A percentile compares a stretch with the other conserved stretches of the same genome.
phyloP scores from a whole-genome alignment of 2,113 vertebrate species.

The Neodon shergylaensis region DNA sequence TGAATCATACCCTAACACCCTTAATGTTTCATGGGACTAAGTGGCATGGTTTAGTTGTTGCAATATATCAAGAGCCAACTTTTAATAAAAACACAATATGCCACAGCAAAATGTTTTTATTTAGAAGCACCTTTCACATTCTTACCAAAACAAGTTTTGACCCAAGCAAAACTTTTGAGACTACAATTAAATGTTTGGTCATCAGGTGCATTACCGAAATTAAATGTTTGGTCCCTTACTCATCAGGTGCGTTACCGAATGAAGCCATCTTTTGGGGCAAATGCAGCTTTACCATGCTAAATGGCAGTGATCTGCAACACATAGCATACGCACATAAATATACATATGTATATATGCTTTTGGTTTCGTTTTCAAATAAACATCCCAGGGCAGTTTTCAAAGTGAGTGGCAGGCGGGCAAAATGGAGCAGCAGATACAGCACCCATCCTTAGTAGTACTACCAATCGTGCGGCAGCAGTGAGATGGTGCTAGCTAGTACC shows the following conservation, averaged over 20 bases:
- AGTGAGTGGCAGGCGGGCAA: not conserved
- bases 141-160: not conserved
- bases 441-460: not conserved
- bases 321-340: not conserved
- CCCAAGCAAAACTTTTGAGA: constrained; percentile 12
- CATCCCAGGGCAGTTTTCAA: not conserved
- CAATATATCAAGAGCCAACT: not conserved
- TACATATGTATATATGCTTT: not conserved
- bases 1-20: not conserved
- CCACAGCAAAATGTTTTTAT: not conserved
- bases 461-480: not conserved
- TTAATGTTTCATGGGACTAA: not conserved
- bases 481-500: not conserved
- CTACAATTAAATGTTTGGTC: not conserved
- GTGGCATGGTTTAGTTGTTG: not conserved
- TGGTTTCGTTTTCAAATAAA: not conserved
- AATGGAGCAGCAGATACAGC: not conserved
- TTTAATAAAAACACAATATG: constrained; percentile 43
- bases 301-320: not conserved
- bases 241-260: not conserved
- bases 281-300: not conserved
- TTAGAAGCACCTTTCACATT: constrained; percentile 27
- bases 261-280: not conserved
- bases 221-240: constrained; percentile 1
- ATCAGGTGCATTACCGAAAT: not conserved